phyloP scores from a whole-genome alignment of 2,113 vertebrate species.

The Mellivora capensis region DNA sequence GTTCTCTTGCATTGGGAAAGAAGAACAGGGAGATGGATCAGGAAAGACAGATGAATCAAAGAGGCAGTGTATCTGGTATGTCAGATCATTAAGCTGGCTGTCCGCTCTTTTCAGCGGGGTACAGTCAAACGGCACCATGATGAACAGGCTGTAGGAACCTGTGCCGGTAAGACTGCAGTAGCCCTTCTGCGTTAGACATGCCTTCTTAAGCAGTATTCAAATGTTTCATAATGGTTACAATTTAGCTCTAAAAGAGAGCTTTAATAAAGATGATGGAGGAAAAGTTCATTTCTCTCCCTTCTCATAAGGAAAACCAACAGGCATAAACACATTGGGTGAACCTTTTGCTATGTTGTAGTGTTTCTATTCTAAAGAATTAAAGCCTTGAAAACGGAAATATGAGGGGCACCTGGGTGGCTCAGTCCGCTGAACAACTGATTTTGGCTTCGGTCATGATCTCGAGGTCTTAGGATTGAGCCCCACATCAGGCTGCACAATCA shows the following conservation, averaged over 20 bases:
- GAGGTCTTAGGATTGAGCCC: neutral
- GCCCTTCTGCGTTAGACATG: neutral
- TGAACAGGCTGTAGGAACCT: neutral
- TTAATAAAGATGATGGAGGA: neutral
- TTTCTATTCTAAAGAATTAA: slow-evolving; percentile 21
- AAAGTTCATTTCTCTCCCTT: neutral
- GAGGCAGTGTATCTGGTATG: neutral
- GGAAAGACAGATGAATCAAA: neutral
- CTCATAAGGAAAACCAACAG: neutral
- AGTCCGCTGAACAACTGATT: neutral
- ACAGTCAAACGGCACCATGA: neutral
- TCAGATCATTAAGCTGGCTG: neutral
- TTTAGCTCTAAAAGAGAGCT: neutral
- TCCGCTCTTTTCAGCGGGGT: neutral
- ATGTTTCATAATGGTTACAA: neutral
- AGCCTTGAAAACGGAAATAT: neutral
- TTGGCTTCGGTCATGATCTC: neutral
- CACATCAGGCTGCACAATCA: neutral
- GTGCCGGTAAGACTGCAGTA: neutral
- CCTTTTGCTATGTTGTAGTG: neutral
- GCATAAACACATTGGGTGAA: neutral
- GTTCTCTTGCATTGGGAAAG: neutral
- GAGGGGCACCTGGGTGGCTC: neutral
- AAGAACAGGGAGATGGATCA: neutral
- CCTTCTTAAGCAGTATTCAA: neutral